Conservation (phyloP, 2,888 invertebrate species). For the Acrobeloides nanus region DNA sequence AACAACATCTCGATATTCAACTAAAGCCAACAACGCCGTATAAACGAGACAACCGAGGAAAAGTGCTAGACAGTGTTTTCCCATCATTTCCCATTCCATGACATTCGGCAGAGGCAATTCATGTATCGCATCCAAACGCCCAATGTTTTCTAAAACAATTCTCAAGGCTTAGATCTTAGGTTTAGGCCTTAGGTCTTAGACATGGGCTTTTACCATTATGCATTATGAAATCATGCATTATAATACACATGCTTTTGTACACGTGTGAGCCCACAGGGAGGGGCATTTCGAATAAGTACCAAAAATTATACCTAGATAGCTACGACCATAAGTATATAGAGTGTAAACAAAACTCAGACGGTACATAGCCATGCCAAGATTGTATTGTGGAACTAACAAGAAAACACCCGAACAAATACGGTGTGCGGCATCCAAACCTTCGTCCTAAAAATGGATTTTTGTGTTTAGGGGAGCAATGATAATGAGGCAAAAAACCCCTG, state of each 20-base stretch:
- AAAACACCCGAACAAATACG: conserved; percentile 68
- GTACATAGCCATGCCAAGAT: conserved; percentile 64
- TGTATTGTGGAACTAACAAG: conserved; percentile 76
- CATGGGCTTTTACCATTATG: no score
- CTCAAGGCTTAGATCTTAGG: no score
- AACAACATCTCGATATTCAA: conserved; percentile 59
- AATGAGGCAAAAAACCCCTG: no score
- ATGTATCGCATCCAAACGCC: conserved; percentile 27
- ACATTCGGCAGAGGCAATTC: conserved; percentile 42
- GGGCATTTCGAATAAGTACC: neutral
- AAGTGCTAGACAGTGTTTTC: conserved; percentile 66
- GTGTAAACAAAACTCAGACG: conserved; percentile 34
- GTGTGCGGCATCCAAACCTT: conserved; percentile 28
- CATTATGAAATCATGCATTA: no score
- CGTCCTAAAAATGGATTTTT: no score
- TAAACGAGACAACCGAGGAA: conserved; percentile 64
- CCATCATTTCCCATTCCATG: conserved; percentile 64
- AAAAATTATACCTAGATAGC: conserved; percentile 23
- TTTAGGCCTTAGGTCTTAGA: no score
- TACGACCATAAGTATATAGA: conserved; percentile 53
- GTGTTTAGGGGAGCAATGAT: no score
- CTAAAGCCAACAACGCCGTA: conserved; percentile 60
- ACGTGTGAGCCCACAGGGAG: no score
- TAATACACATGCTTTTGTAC: no score
- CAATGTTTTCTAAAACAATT: conserved; percentile 23